Percentiles rank a stretch among this genome's conserved stretches.
Conservation (phyloP, 1,140 invertebrate genomes). For the Episyrphus balteatus region DNA sequence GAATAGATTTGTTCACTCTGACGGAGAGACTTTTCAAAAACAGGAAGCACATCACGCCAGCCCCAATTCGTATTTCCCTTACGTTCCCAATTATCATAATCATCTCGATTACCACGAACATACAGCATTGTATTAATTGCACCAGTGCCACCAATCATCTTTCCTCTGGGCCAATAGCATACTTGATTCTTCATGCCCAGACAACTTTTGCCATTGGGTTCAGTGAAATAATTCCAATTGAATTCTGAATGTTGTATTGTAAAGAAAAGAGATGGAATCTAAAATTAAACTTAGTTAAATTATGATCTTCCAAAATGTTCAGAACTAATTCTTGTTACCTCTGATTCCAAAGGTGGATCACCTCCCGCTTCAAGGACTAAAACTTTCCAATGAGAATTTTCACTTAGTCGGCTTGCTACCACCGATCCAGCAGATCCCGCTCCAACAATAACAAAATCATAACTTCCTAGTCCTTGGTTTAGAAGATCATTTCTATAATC, state of each 20-base stretch:
- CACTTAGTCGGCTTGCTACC: constrained; percentile 45
- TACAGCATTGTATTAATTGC: constrained; percentile 65
- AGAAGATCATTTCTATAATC: constrained; percentile 41
- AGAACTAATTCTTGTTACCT: constrained; percentile 24
- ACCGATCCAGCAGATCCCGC: constrained; percentile 56
- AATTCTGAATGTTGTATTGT: constrained; percentile 38
- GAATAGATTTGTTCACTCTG: constrained; percentile 33
- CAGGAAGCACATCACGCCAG: constrained; percentile 24
- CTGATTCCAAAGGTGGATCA: constrained; percentile 40
- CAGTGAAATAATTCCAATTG: constrained; percentile 59
- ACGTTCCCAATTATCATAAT: constrained; percentile 48
- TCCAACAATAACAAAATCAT: constrained; percentile 42
- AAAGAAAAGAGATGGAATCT: constrained; percentile 45
- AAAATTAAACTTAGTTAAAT: constrained; percentile 3
- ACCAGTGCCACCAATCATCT: constrained; percentile 62
- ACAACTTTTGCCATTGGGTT: constrained; percentile 45
- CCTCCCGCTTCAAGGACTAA: constrained; percentile 53
- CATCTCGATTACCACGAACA: constrained; percentile 20
- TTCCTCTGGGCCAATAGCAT: constrained; percentile 57
- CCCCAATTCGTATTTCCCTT: constrained; percentile 37
- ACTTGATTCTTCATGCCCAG: constrained; percentile 37
- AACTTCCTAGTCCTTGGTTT: constrained; percentile 22
- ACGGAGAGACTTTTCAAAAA: constrained; percentile 16
- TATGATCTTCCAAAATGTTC: no score
- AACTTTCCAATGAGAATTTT: constrained; percentile 42